Conservation (phyloP, 2,888 invertebrate species). For the Eristalis arbustorum region DNA sequence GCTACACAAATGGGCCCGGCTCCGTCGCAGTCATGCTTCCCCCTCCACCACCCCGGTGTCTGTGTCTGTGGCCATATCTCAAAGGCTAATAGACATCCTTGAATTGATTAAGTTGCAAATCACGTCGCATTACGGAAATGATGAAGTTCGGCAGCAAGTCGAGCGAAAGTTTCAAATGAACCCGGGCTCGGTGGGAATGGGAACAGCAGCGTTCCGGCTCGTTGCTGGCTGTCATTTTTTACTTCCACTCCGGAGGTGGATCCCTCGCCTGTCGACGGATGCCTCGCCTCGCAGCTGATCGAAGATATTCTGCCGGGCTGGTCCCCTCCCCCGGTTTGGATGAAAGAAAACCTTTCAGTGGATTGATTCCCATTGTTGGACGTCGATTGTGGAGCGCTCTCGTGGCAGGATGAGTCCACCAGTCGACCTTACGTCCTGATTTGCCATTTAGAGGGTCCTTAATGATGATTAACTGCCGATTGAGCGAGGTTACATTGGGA, state of each 20-base stretch:
- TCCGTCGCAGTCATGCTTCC: background rate
- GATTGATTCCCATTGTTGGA: slow-evolving; percentile 64
- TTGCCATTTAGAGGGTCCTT: slow-evolving; percentile 65
- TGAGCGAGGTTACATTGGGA: background rate
- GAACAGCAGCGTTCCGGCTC: slow-evolving; percentile 23
- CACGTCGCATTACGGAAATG: slow-evolving; percentile 69
- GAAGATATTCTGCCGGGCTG: slow-evolving; percentile 47
- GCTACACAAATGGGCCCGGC: slow-evolving; percentile 9
- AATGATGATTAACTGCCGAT: slow-evolving; percentile 61
- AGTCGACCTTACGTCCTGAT: slow-evolving; percentile 67
- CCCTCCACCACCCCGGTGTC: background rate
- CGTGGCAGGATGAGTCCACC: slow-evolving; percentile 35
- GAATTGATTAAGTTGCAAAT: slow-evolving; percentile 70
- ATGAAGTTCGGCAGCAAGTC: slow-evolving; percentile 59
- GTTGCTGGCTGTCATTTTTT: slow-evolving; percentile 26
- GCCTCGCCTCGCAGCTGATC: slow-evolving; percentile 65
- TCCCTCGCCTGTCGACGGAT: slow-evolving; percentile 30
- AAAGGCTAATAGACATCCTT: slow-evolving; percentile 64
- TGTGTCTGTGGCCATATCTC: slow-evolving; percentile 27
- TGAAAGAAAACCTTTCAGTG: slow-evolving; percentile 56
- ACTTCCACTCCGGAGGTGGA: slow-evolving; percentile 35
- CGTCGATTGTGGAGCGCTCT: slow-evolving; percentile 2
- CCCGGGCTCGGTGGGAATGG: slow-evolving; percentile 8
- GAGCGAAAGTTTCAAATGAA: slow-evolving; percentile 62
- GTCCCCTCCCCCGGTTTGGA: background rate